Conservation (phyloP, 2,113 vertebrate species). For the Aptenodytes forsteri region DNA sequence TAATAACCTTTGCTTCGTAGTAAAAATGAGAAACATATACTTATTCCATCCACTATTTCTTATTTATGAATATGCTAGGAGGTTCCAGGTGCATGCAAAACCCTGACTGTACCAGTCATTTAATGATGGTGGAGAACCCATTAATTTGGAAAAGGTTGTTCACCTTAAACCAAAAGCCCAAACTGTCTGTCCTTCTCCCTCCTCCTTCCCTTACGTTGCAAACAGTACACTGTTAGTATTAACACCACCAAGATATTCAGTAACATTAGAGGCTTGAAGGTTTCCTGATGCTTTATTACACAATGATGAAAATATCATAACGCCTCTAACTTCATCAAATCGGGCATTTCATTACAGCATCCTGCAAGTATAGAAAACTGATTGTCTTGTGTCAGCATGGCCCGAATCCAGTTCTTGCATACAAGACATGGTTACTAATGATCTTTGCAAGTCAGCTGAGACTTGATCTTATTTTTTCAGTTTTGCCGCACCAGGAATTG, state of each 20-base stretch:
- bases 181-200: accelerated
- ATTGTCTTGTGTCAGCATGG: constrained; percentile 34
- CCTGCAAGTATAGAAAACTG: constrained; percentile 6
- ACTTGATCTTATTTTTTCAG: constrained; percentile 14
- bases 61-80: not conserved
- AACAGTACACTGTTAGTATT: not conserved
- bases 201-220: not conserved
- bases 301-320: constrained; percentile 31
- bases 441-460: constrained; percentile 37
- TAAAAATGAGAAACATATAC: not conserved
- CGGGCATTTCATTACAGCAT: constrained; percentile 18
- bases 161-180: not conserved
- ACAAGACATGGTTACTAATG: constrained; percentile 34
- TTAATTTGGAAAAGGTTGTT: not conserved
- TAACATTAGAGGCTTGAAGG: not conserved
- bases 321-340: constrained; percentile 44
- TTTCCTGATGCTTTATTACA: constrained; percentile 49
- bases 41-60: not conserved
- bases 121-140: not conserved
- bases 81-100: not conserved
- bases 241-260: not conserved
- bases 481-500: not conserved
- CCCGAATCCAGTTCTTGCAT: not conserved
- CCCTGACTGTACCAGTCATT: not conserved
- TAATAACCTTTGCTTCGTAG: not conserved